phyloP scores from a whole-genome alignment of 2,797 vertebrate species.

The Pseudopleuronectes americanus region DNA sequence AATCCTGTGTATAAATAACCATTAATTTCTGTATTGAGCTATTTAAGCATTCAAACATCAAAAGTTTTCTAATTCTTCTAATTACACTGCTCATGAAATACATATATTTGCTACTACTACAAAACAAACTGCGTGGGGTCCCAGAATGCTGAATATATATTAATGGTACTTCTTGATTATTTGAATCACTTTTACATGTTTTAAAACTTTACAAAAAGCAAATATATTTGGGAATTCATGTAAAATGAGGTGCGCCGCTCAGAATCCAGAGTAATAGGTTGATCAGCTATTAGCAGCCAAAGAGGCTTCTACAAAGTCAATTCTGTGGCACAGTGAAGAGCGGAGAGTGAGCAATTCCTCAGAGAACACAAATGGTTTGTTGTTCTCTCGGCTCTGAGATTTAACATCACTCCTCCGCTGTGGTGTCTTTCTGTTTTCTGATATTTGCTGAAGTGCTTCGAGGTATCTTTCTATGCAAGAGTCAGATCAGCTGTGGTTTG shows the following conservation, averaged over 20 bases:
- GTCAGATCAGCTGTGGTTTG: constrained; percentile 3
- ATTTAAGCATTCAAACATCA: too few relatives aligned
- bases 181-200: not conserved
- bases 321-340: constrained; percentile 49
- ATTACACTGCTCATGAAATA: too few relatives aligned
- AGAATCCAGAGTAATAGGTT: constrained; percentile 37
- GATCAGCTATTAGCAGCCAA: constrained; percentile 51
- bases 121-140: not conserved
- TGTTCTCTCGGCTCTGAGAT: constrained; percentile 34
- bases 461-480: not conserved
- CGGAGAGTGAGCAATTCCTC: constrained; percentile 40
- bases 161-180: too few relatives aligned
- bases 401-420: not conserved
- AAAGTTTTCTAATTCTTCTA: too few relatives aligned
- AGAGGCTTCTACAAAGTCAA: constrained; percentile 69
- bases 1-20: too few relatives aligned
- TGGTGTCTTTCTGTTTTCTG: not conserved
- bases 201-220: not conserved
- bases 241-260: constrained; percentile 21
- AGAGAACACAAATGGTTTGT: constrained; percentile 38
- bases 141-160: not conserved
- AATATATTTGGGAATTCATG: not conserved
- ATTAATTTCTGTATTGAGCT: too few relatives aligned
- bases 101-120: not conserved
- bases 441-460: not conserved